Percentiles rank a stretch among this genome's conserved stretches.
Conservation (phyloP, 1,140 invertebrate species). For the Musca vetustissima region DNA sequence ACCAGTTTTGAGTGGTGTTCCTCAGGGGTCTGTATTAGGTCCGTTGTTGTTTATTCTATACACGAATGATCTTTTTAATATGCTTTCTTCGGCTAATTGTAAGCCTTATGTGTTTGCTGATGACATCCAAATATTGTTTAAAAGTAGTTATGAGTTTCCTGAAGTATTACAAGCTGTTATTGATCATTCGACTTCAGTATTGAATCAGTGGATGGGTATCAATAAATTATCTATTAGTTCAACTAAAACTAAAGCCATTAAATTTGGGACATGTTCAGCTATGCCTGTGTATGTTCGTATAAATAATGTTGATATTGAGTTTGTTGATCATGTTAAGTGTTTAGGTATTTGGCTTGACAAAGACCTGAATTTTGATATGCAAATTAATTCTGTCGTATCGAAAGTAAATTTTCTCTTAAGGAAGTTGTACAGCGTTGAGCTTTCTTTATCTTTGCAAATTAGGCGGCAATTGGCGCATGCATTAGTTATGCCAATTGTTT, state of each 20-base stretch:
- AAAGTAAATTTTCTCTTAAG: no score
- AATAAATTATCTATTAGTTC: background rate
- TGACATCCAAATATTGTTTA: constrained; percentile 2
- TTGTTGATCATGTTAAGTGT: no score
- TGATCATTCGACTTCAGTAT: background rate
- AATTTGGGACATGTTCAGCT: background rate
- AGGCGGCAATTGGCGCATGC: no score
- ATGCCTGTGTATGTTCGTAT: no score
- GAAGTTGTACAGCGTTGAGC: no score
- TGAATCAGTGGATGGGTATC: background rate
- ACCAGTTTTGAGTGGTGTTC: background rate
- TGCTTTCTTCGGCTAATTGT: background rate
- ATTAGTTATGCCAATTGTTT: no score
- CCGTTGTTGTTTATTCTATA: background rate
- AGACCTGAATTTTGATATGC: no score
- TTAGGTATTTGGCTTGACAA: no score
- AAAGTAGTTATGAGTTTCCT: background rate
- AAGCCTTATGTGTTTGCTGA: background rate
- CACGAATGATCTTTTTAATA: background rate
- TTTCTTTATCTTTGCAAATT: no score
- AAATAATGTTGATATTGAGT: no score
- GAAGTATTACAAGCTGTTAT: background rate
- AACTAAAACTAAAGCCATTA: background rate
- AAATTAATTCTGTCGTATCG: no score
- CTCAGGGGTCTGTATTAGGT: background rate